phyloP scores from a whole-genome alignment of 2,888 invertebrate species.

The Eristalis intricaria region DNA sequence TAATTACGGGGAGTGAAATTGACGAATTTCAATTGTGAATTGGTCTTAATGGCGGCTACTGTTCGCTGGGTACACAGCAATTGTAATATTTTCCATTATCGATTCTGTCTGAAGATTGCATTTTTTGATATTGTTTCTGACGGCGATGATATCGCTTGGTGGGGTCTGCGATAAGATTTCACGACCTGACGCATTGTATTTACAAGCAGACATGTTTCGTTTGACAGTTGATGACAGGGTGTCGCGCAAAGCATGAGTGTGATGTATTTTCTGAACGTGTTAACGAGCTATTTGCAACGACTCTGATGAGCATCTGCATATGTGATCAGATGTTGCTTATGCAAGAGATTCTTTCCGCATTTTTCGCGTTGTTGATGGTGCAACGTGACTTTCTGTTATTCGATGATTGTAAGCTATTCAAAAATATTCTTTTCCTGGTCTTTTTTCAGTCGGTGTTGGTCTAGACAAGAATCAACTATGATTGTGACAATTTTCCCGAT shows the following conservation, averaged over 20 bases:
- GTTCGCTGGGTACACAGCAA: background rate
- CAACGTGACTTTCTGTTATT: background rate
- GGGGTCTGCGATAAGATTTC: background rate
- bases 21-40: background rate
- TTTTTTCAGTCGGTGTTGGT: background rate
- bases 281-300: too few species aligned
- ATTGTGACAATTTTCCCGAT: too few species aligned
- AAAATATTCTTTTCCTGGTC: background rate
- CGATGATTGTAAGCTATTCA: background rate
- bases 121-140: background rate
- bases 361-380: background rate
- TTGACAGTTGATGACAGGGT: too few species aligned
- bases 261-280: too few species aligned
- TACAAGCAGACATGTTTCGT: too few species aligned
- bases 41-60: background rate
- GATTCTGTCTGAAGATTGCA: background rate
- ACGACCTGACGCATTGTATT: background rate
- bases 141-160: background rate
- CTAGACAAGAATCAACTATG: too few species aligned
- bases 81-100: background rate
- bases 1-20: background rate
- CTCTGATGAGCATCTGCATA: background rate
- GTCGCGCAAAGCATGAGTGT: too few species aligned
- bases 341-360: background rate
- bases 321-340: background rate